phyloP scores from a whole-genome alignment of 2,888 invertebrate species.

The Eupithecia inturbata region DNA sequence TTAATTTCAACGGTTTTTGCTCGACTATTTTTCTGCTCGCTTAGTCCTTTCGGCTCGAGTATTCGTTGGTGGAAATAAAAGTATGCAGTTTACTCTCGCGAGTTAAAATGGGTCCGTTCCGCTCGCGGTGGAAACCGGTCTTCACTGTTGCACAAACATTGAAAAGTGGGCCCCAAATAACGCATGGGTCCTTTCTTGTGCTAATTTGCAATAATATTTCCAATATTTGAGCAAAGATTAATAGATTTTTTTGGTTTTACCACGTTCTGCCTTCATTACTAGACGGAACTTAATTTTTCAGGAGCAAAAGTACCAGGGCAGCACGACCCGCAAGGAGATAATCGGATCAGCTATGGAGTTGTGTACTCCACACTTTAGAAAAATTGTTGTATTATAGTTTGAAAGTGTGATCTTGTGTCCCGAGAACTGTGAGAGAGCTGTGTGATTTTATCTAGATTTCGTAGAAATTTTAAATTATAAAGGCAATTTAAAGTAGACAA shows the following conservation, averaged over 20 bases:
- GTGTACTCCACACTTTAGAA: conserved; percentile 30
- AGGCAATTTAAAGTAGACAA: conserved; percentile 1
- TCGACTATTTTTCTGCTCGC: too few relatives aligned
- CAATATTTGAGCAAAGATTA: not conserved
- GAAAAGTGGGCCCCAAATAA: too few relatives aligned
- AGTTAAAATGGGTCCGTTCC: too few relatives aligned
- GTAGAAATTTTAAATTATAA: conserved; percentile 2
- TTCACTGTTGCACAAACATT: too few relatives aligned
- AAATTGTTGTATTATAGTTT: conserved; percentile 34
- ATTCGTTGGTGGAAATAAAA: too few relatives aligned
- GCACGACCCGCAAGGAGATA: conserved; percentile 56
- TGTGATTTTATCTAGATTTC: conserved; percentile 12
- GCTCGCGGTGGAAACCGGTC: too few relatives aligned
- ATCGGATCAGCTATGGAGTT: conserved; percentile 14
- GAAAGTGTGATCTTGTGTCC: conserved; percentile 19
- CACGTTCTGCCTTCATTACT: not conserved
- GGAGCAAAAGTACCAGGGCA: conserved; percentile 62
- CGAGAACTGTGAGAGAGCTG: not conserved
- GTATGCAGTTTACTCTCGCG: too few relatives aligned
- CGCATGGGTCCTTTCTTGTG: too few relatives aligned
- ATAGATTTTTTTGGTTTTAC: not conserved
- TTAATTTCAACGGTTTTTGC: too few relatives aligned
- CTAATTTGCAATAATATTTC: too few relatives aligned
- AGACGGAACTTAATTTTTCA: conserved; percentile 37
- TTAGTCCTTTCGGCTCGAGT: too few relatives aligned